Base-by-base conservation (phyloP, 1,140 invertebrate genomes). In the Scaptomyza hsui region DNA sequence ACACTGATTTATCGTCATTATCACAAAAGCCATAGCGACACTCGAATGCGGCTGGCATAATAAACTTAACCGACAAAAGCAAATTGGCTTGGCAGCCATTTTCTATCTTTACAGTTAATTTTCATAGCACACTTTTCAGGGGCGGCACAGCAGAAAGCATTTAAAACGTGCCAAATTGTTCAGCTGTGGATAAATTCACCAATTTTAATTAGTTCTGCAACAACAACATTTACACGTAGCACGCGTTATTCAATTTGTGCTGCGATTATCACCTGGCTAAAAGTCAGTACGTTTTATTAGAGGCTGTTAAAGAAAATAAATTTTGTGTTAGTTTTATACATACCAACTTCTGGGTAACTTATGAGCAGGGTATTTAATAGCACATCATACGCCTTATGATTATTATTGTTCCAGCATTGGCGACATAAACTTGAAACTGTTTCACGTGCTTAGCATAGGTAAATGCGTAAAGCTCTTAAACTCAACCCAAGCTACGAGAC, bases 1-100 rank as follows among this genome's bases (percentile, higher is more conserved):
- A 39, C 45, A 45, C 77, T 88, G 82, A 86, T 86, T 86, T 86
- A 86, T 86, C 78, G 73, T 88, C 78, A 49, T 80, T 85, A 70
- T 64, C 67, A 70, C 67, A 70, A 79, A 29, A 77, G 69, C 64
- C 57, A 69, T 9, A 49, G 56, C 67, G 53, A 73, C 79, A 82
- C 78, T 72, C 65, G 16, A 79, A 65, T 75, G 71, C 61, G 62
- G 71, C 52, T 55, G 55, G 70, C 65, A 73, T 71, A 71, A 85
- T 79, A 61, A 65, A 71, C 19, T 47, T 41, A 35, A 35, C 35
- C 52, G 35, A 65, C 61, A 51, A 42, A 48, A 26, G 9, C 9
- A 37, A 42, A 16, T 12, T 16, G 18, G 18, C 19, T 13, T n/a
- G n/a, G n/a, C n/a, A n/a, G n/a, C n/a, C n/a, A n/a, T n/a, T n/a